These are phyloP conservation scores for Paraplagusia blochii DNA, from an alignment of 2,113 vertebrate genomes.

Conservation along the genomic window DNA sequence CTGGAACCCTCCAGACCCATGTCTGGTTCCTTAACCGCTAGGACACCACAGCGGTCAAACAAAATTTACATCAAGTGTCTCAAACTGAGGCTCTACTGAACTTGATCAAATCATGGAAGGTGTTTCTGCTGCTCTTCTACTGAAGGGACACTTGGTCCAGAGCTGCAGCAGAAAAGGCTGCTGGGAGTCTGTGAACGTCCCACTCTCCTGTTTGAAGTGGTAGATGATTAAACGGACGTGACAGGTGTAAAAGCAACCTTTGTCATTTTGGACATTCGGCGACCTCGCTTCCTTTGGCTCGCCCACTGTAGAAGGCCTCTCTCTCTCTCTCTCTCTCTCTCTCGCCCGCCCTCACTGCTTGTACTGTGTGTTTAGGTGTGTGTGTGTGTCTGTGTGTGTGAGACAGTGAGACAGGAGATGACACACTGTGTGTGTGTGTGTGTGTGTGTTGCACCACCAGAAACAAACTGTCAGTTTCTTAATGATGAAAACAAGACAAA, in stretches of 20 bases:
- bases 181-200: constrained; percentile 59
- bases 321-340: constrained; percentile 64
- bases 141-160: constrained; percentile 21
- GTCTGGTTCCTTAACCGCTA: too few species aligned
- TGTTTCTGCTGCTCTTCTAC: neutral
- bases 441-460: too few species aligned
- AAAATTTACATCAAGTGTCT: too few species aligned
- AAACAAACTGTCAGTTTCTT: too few species aligned
- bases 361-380: constrained; percentile 18
- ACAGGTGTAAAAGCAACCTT: constrained; percentile 99
- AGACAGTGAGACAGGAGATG: neutral
- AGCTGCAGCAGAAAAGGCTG: constrained; percentile 54
- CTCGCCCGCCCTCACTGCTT: constrained; percentile 51
- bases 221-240: constrained; percentile 96
- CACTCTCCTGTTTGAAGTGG: constrained; percentile 88
- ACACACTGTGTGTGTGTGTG: too few species aligned
- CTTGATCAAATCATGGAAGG: too few species aligned
- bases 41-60: too few species aligned
- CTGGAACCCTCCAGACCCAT: too few species aligned
- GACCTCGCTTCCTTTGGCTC: constrained; percentile 58
- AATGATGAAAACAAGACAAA: too few species aligned
- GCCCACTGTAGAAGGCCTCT: constrained; percentile 58
- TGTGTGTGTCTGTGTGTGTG: constrained; percentile 20
- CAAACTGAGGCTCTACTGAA: too few species aligned
- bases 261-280: constrained; percentile 82